Evolutionary conservation across 64 coral and sea anemone species (phyloP), one percentile per base, ranked within the genome.

Genomic region (Hydrozoanthus tunicans): DNA sequence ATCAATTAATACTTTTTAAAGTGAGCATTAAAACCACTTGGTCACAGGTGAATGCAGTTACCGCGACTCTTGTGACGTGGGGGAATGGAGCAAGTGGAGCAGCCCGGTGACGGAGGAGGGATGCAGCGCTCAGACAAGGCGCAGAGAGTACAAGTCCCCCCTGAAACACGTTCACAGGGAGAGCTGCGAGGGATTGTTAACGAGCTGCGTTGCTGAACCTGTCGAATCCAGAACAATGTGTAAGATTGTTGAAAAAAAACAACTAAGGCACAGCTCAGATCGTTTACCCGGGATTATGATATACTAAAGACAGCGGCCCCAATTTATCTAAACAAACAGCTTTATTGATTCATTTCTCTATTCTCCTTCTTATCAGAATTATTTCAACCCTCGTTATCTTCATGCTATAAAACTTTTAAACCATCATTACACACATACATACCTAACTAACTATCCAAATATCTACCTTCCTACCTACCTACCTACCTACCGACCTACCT

Each of bases 151-250:
- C 67, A 86, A 59, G 55, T 86, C 83, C 4, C 83, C 83, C n/a
- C 67, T 86, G 54, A 86, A 86, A 86, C 83, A 86, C 15, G 54
- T 86, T 73, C 23, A 73, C 54, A 86, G 66, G 11, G 67, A 86
- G 17, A 86, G 11, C 53, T 86, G 83, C 59, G 67, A 86, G 6
- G 83, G 83, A 58, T 24, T 86, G 6, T n/a, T 72, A 6, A 73
- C 83, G 58, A 53, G 32, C 13, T 86, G 83, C 58, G 53, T 86
- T 10, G 83, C 24, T 8, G 83, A 86, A 25, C 83, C 83, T 0
- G 14, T 58, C 52, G 83, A 86, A 58, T 57, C 66, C 67, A 86
- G 67, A 86, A 86, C 83, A 11, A 86, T 86, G 67, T 86, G 83
- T 86, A 86, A 59, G 83, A 58, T 55, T 10, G 8, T 55, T 10